A percentile compares a stretch with the other conserved stretches of the same genome.
Conservation (phyloP, 2,888 invertebrate species). For the Cosmia trapezina region DNA sequence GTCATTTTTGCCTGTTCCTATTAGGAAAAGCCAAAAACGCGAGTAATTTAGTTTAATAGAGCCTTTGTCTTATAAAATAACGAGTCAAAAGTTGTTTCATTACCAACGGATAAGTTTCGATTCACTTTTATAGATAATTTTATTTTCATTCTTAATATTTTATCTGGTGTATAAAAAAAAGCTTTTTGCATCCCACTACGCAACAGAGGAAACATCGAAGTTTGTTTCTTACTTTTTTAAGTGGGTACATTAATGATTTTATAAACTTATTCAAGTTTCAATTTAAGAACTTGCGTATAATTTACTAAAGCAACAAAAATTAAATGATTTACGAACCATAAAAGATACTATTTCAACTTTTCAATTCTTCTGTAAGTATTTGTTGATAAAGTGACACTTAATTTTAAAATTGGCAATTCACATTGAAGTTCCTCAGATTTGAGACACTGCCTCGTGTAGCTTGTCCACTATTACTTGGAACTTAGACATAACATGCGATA, state of each 20-base stretch:
- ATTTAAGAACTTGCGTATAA: neutral
- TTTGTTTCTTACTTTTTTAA: slow-evolving; percentile 60
- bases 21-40: neutral
- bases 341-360: neutral
- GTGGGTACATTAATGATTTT: slow-evolving; percentile 72
- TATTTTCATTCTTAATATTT: neutral
- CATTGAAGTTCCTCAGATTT: neutral
- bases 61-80: neutral
- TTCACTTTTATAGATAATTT: neutral
- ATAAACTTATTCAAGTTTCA: slow-evolving; percentile 2
- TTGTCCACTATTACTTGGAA: neutral
- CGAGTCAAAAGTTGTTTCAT: neutral
- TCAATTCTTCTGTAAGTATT: neutral
- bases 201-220: slow-evolving; percentile 43
- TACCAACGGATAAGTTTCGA: neutral
- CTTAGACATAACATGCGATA: neutral
- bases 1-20: neutral
- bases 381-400: neutral
- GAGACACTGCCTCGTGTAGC: neutral
- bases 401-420: neutral
- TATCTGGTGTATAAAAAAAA: neutral
- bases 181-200: slow-evolving; percentile 37
- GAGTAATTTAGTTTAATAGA: neutral
- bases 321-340: neutral
- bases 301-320: slow-evolving; percentile 6